Evolutionary conservation across 1,140 invertebrate genomes (phyloP), one percentile per base, ranked within the genome.

Genomic region (Ceratosolen solmsi): DNA sequence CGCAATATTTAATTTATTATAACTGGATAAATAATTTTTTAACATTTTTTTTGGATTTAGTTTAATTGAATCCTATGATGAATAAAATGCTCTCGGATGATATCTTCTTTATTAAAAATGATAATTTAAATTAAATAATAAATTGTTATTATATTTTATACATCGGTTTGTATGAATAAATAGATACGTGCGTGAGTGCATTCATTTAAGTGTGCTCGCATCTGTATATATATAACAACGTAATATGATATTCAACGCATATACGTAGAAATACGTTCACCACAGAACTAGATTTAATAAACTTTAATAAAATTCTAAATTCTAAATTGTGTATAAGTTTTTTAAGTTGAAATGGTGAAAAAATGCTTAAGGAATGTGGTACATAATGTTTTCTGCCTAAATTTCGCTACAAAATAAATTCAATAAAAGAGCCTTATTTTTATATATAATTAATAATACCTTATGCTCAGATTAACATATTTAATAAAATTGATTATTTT

Each of bases 401-500:
- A 41, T 46, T 70, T 41, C 36, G 36, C 0, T 46, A 70, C 22
- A 51, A 1, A 27, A 49, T 25, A 72, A 46, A 51, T 51, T 72
- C 15, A 63, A 4, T 33, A 4, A 41, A 41, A 41, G 20, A n/a
- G n/a, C n/a, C n/a, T n/a, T n/a, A n/a, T n/a, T n/a, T n/a, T 63
- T 20, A 7, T 15, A 41, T 41, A 36, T 38, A 75, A 38, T 75
- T 5, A 46, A 73, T 80, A 73, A 78, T 78, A n/a, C 56, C 71
- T 82, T 38, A 38, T 73, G 54, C n/a, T 72, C 27, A 60, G 25
- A n/a, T 25, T 63, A 51, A 82, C 78, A 63, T 78, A 25, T 78
- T 82, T 20, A 46, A 27, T 46, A n/a, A 70, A 71, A 71, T 71
- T 80, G 56, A 68, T 56, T 74, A 80, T 20, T 80, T 46, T 46